Base-by-base conservation (phyloP, 1,140 invertebrate genomes). In the Cydia splendana region DNA sequence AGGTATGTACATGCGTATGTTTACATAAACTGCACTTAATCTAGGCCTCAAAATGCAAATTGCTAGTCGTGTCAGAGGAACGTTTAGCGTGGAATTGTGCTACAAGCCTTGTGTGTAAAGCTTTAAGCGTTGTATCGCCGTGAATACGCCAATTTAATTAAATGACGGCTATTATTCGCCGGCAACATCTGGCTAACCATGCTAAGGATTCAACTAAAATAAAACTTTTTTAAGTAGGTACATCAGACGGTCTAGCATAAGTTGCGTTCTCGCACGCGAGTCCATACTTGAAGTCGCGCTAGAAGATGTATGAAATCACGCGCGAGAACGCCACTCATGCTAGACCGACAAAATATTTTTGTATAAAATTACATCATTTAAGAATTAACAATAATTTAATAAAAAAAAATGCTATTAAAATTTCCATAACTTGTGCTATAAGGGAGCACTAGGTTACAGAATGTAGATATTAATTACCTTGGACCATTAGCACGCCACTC, bases 51-150 rank as follows among this genome's bases (percentile, higher is more conserved):
- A 62, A 24, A 62, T 62, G 57, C 57, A 62, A 62, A 62, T 62
- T 62, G 57, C 57, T 18, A 57, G 53, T 62, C 57, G 20, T 62
- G 20, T 62, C 20, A 62, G 18, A 62, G 57, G 20, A 62, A 9
- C 57, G 57, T 24, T 62, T 62, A 62, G 57, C 57, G n/a, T 24
- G 57, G 18, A 24, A 62, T 57, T 57, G 53, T 53, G 51, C 6
- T 53, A n/a, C 51, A 53, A n/a, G n/a, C 51, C 51, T 53, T 53
- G 15, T 53, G 7, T 53, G 51, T 24, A 57, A 62, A 62, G 57
- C 57, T 24, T 20, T 20, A 62, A 62, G 57, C 57, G 18, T 62
- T 24, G 0, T 62, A 24, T 24, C 57, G 57, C 57, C 10, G 20
- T 24, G 57, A 20, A 62, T 24, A 57, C 53, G 2, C 57, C 57